Conservation (phyloP, 2,888 invertebrate species). For the Epiblema foenella region DNA sequence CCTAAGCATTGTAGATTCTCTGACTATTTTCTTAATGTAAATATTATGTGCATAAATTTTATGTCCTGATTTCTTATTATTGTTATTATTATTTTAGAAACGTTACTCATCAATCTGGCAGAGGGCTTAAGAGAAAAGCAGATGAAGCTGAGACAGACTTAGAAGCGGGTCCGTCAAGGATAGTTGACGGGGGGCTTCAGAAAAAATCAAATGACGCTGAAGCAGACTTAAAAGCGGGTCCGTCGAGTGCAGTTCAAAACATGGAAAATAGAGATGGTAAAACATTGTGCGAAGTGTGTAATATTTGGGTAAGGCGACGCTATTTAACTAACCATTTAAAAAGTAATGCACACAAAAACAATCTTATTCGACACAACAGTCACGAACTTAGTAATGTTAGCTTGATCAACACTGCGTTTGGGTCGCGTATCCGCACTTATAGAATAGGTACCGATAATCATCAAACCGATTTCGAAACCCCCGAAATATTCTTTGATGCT, state of each 20-base stretch:
- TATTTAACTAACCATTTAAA: conserved; percentile 1
- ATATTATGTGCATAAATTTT: background rate
- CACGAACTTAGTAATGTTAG: conserved; percentile 2
- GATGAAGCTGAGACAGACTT: background rate
- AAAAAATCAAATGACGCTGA: background rate
- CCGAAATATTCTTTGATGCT: conserved; percentile 5
- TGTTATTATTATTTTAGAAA: background rate
- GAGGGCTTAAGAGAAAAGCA: background rate
- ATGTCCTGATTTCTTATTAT: background rate
- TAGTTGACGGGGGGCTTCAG: background rate
- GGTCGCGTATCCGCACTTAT: conserved; percentile 6
- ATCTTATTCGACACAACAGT: background rate
- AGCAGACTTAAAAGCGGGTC: background rate
- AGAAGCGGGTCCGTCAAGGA: background rate
- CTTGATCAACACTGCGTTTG: conserved; percentile 8
- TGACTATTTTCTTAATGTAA: background rate
- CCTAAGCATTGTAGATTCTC: background rate
- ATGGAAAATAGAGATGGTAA: background rate
- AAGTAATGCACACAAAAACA: conserved; percentile 6
- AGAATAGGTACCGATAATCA: conserved; percentile 5
- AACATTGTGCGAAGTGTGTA: background rate
- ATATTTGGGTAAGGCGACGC: conserved; percentile 3
- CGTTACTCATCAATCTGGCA: background rate
- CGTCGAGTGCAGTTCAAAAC: background rate
- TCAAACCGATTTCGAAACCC: background rate